Conservation (phyloP, 2,888 invertebrate genomes). For the Trachelus tabidus region DNA sequence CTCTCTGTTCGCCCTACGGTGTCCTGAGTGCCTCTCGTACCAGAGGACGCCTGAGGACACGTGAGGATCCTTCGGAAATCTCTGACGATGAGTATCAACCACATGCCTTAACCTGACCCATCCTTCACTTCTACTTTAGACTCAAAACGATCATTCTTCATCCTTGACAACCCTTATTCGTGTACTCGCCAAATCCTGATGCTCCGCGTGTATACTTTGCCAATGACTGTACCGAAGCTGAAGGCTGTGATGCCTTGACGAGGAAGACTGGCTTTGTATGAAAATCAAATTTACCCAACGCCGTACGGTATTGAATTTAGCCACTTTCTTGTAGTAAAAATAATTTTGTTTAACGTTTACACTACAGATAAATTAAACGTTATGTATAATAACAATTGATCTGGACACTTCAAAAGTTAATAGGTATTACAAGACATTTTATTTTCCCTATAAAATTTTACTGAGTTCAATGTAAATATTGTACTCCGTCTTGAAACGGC, state of each 20-base stretch:
- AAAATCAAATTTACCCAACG: too few relatives aligned
- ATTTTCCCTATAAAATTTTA: too few relatives aligned
- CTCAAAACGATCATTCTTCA: neutral
- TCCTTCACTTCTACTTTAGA: neutral
- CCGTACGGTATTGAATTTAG: too few relatives aligned
- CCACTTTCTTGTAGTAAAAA: too few relatives aligned
- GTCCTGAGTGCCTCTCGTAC: neutral
- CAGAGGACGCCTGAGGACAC: neutral
- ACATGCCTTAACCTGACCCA: neutral
- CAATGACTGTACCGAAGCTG: neutral
- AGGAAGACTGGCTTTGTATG: too few relatives aligned
- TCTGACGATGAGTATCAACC: neutral
- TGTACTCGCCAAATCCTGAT: neutral
- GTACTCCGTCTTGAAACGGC: neutral
- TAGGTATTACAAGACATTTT: too few relatives aligned
- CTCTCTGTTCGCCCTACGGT: constrained; percentile 23
- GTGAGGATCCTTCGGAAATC: neutral
- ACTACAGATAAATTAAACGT: too few relatives aligned
- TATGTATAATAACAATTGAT: too few relatives aligned
- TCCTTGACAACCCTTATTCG: neutral
- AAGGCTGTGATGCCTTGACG: too few relatives aligned
- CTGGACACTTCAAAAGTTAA: too few relatives aligned
- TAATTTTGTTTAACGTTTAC: too few relatives aligned
- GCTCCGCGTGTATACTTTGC: neutral
- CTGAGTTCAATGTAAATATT: neutral